Evolutionary conservation across 2,888 invertebrate genomes (phyloP), one percentile per base, ranked within the genome.

Genomic region (Pseudococcus viburni): DNA sequence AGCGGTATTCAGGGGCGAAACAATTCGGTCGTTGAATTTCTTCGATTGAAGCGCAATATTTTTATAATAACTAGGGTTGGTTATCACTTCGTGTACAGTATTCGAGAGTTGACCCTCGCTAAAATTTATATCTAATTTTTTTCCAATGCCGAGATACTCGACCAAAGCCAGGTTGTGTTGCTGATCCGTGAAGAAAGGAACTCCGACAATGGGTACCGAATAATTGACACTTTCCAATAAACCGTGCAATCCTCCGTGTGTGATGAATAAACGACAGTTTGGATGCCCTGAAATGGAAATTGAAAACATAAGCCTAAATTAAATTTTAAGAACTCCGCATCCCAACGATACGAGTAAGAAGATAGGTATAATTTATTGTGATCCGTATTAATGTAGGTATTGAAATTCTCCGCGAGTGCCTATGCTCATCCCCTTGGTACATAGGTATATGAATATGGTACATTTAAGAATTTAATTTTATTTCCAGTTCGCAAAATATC

Each of bases 101-200:
- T 68, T 39, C 0, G 85, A 11, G 42, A 89, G 26, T 0, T 77
- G 26, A 26, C 89, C 5, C 73, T 89, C 89, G 33, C 46, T 88
- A 15, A 89, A n/a, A 64, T 17, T 86, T n/a, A 64, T 6, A 15
- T 87, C 64, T 6, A 89, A 59, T 84, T 85, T 85, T 48, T 88
- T 85, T 5, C 89, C 89, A 8, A 87, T 64, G 11, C 89, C 87
- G 15, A 87, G 89, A 6, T 59, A 42, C 42, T 89, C 85, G 1
- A 85, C 88, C 19, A 89, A 26, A 17, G 22, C 51, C 80, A 89
- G 73, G 77, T 89, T 89, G 48, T 51, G 84, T 17, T 83, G 68
- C 42, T 89, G 89, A 48, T 89, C 89, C 7, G 89, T 88, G 39
- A 89, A 89, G 12, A 89, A 89, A 15, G 89, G 89, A 12, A 89